Conservation (phyloP, 1,140 invertebrate species). For the Plodia interpunctella region DNA sequence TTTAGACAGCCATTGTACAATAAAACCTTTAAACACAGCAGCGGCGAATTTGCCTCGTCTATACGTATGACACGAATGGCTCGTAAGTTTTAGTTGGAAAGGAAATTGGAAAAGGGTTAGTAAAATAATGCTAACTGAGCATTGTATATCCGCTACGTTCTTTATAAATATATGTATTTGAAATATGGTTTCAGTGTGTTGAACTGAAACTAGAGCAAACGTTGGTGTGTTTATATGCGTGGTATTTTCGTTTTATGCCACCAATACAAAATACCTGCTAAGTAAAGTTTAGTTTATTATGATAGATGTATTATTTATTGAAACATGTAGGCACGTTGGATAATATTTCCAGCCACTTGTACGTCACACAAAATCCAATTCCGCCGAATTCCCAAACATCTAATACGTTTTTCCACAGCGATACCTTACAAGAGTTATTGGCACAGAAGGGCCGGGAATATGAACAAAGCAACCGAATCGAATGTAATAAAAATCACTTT, state of each 20-base stretch:
- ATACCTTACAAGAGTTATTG: slow-evolving; percentile 33
- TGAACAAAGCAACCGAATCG: slow-evolving; percentile 69
- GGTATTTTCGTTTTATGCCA: no score
- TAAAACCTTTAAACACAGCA: not conserved
- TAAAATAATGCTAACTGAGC: not conserved
- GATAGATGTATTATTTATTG: no score
- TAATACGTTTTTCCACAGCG: slow-evolving; percentile 35
- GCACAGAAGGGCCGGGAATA: slow-evolving; percentile 43
- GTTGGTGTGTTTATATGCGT: no score
- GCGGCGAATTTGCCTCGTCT: not conserved
- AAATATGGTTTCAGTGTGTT: no score
- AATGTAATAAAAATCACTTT: slow-evolving; percentile 75
- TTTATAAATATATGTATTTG: no score
- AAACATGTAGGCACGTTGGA: not conserved
- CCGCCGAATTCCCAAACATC: slow-evolving; percentile 19
- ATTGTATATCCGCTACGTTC: no score
- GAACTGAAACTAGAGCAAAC: no score
- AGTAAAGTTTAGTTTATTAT: no score
- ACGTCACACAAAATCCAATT: slow-evolving; percentile 20
- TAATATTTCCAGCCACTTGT: slow-evolving; percentile 1
- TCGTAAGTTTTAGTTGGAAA: not conserved
- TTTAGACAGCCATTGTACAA: slow-evolving; percentile 8
- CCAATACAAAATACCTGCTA: no score
- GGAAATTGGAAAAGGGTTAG: slow-evolving; percentile 5
- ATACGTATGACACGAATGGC: not conserved